These are phyloP conservation scores for Dasysyrphus albostriatus DNA, from an alignment of 2,888 invertebrate species.

Conservation along the genomic window DNA sequence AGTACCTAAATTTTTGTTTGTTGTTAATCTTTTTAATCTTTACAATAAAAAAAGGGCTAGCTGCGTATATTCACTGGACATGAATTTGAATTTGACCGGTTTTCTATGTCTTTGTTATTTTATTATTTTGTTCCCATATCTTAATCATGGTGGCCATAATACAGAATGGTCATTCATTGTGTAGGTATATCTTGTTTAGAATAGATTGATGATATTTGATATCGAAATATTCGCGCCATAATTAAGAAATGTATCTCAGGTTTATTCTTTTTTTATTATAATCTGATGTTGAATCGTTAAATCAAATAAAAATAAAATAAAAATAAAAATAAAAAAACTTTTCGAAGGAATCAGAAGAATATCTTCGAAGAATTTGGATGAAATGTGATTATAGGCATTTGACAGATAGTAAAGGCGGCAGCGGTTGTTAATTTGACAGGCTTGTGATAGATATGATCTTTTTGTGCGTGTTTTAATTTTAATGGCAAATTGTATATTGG, in stretches of 20 bases:
- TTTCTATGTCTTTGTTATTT: conserved; percentile 30
- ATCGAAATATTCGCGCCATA: conserved; percentile 40
- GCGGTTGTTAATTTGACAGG: conserved; percentile 18
- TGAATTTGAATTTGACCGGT: conserved; percentile 42
- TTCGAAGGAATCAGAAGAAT: conserved; percentile 13
- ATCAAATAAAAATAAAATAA: conserved; percentile 15
- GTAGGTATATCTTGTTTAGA: conserved; percentile 4
- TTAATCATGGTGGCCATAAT: conserved; percentile 56
- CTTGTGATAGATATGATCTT: conserved; percentile 39
- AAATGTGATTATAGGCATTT: conserved; percentile 60
- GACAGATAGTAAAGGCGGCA: conserved; percentile 45
- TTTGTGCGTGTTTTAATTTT: background rate
- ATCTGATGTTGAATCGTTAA: background rate
- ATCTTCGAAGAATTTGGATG: conserved; percentile 36
- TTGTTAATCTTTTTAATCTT: conserved; percentile 19
- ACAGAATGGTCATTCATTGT: conserved; percentile 49
- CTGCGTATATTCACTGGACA: background rate
- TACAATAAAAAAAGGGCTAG: conserved; percentile 2
- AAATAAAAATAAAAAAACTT: background rate
- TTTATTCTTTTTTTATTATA: conserved; percentile 15
- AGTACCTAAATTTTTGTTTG: conserved; percentile 3
- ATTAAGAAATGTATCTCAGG: conserved; percentile 51
- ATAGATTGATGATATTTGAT: conserved; percentile 64
- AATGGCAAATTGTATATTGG: background rate
- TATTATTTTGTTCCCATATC: conserved; percentile 13